Evolutionary conservation across 2,797 vertebrate species (phyloP).

Genomic region (Macroramphosus scolopax): DNA sequence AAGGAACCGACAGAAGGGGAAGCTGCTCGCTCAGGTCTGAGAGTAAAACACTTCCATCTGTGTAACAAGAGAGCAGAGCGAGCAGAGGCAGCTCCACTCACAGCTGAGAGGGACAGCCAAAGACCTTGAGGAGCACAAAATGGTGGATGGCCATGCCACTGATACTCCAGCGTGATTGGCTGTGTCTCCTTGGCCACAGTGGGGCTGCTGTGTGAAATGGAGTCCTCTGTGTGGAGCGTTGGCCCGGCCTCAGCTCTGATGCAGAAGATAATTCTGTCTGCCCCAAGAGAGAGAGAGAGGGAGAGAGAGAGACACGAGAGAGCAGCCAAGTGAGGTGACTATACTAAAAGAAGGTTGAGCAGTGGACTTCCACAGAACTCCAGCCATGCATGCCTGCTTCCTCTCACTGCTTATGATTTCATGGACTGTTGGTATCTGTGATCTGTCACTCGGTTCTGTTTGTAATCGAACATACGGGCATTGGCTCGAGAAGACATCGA

Average conservation of each 20-base stretch:
- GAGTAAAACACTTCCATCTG: slow-evolving; percentile 80
- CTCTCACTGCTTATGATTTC: slow-evolving; percentile 32
- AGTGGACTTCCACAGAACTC: slow-evolving; percentile 55
- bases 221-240: slow-evolving; percentile 87
- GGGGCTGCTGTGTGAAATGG: slow-evolving; percentile 84
- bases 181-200: slow-evolving; percentile 75
- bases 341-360: slow-evolving; percentile 88
- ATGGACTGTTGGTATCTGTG: slow-evolving; percentile 12
- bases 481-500: slow-evolving; percentile 8
- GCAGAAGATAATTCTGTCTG: slow-evolving; percentile 96
- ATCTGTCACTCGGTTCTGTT: not conserved
- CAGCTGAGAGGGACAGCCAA: slow-evolving; percentile 72
- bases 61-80: slow-evolving; percentile 76
- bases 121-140: slow-evolving; percentile 84
- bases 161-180: slow-evolving; percentile 70
- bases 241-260: slow-evolving; percentile 92
- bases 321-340: slow-evolving; percentile 82
- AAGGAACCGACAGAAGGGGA: slow-evolving; percentile 67
- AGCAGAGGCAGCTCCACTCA: slow-evolving; percentile 64
- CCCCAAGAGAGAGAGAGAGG: slow-evolving; percentile 79
- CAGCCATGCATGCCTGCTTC: slow-evolving; percentile 38
- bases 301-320: slow-evolving; percentile 37
- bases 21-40: slow-evolving; percentile 73
- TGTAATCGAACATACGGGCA: slow-evolving; percentile 6
- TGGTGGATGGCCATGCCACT: slow-evolving; percentile 79